A percentile compares a stretch with the other conserved stretches of the same genome.
Conservation (phyloP, 2,113 vertebrate genomes). For the Nibea albiflora region DNA sequence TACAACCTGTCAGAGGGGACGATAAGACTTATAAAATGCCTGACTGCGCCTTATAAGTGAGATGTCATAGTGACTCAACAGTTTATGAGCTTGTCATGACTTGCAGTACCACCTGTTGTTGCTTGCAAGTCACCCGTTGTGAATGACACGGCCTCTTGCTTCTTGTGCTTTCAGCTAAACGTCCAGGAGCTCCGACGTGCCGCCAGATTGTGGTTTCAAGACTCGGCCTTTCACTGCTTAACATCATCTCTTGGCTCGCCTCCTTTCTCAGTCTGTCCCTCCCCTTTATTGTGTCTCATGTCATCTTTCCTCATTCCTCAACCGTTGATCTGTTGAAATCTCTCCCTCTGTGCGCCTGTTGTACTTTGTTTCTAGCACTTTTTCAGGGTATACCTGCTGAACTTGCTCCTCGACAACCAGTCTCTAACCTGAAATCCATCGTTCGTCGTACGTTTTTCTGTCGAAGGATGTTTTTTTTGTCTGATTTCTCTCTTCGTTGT, state of each 20-base stretch:
- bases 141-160: background rate
- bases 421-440: background rate
- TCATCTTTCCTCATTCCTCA: slow-evolving; percentile 6
- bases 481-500: slow-evolving; percentile 2
- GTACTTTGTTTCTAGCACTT: slow-evolving; percentile 13
- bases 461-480: background rate
- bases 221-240: slow-evolving; percentile 21
- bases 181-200: slow-evolving; percentile 51
- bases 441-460: slow-evolving; percentile 7
- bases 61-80: too few species aligned
- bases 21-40: too few species aligned
- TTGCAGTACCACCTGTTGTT: too few species aligned
- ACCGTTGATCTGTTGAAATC: slow-evolving; percentile 7
- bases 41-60: too few species aligned
- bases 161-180: slow-evolving; percentile 73
- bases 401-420: background rate
- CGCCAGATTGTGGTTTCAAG: slow-evolving; percentile 49
- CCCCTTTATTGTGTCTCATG: slow-evolving; percentile 10
- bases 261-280: background rate
- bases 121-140: too few species aligned
- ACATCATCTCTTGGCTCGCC: background rate
- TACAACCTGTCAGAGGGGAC: too few species aligned
- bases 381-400: slow-evolving; percentile 22
- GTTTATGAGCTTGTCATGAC: too few species aligned
- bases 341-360: background rate